Evolutionary conservation across 2,888 invertebrate species (phyloP), one percentile per base, ranked within the genome.

Genomic region (Harpalus rufipes): DNA sequence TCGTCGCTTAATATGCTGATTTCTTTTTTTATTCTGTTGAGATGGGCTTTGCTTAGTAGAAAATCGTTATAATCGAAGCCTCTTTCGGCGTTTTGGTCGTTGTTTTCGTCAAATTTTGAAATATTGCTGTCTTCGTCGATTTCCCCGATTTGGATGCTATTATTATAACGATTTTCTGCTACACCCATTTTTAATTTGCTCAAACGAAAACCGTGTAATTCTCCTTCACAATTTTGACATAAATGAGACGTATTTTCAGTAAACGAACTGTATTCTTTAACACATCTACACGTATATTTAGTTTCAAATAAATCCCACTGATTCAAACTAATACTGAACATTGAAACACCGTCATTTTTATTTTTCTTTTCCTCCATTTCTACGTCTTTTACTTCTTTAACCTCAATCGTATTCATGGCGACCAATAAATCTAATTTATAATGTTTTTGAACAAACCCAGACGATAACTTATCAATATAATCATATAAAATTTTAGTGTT

Each of bases 271-370:
- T 61, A 84, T 78, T 84, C 84, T 65, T 84, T 84, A 0, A 84
- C 44, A 65, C 84, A 84, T 14, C 78, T 78, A 44, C 84, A 84
- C 0, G 84, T 84, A 56, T 58, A 84, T 51, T 84, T 84, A 10
- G 84, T 84, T 78, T 84, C 84, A 16, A 84, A 84, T 1, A 84
- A 18, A 39, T 84, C 84, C 84, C 84, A 84, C 25, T 84, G 84
- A 16, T 84, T 84, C 25, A 84, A 65, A 21, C 78, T 78, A 21
- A 84, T 78, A 25, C 78, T 84, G 51, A 44, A 56, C 78, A 84
- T 84, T 10, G 84, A 84, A 6, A 65, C 32, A 3, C 84, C 78
- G 21, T 74, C 82, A 21, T 14, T 78, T 78, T 58, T 7, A 21
- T 14, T 78, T 78, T 58, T 7, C 7, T 32, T 25, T 4, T 56